Conservation (phyloP, 2,113 vertebrate genomes). For the Sterrhoptilus dennistouni region DNA sequence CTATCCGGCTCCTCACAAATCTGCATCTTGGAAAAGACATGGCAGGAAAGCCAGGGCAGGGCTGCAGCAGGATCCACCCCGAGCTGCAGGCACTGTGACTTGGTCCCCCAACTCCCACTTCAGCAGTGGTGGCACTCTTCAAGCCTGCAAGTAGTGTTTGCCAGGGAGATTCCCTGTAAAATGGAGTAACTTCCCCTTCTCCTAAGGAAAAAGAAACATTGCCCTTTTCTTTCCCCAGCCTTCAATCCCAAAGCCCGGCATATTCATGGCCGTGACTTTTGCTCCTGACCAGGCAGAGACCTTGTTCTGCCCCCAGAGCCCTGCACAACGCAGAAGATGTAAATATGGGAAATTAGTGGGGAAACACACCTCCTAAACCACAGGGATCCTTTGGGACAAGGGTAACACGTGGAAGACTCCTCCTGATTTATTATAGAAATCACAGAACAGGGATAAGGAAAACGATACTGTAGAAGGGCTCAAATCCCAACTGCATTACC, state of each 20-base stretch:
- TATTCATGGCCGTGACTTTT: fast-evolving
- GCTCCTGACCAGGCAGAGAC: not conserved
- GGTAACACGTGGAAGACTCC: fast-evolving
- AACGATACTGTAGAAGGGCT: not conserved
- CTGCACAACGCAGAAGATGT: not conserved
- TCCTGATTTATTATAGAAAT: fast-evolving
- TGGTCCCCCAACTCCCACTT: not conserved
- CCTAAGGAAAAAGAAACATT: not conserved
- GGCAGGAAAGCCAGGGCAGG: not conserved
- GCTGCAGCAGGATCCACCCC: not conserved
- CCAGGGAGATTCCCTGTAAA: not conserved
- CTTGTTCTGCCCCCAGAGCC: not conserved
- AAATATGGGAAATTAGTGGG: not conserved
- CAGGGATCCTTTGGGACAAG: not conserved
- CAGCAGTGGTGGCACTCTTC: fast-evolving
- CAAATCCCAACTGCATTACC: not conserved
- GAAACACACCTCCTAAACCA: not conserved
- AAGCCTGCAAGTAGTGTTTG: not conserved
- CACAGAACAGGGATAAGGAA: not conserved
- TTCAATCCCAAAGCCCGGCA: not conserved
- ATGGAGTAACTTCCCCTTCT: not conserved
- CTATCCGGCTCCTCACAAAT: not conserved
- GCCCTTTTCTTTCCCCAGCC: not conserved
- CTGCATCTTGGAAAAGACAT: not conserved
- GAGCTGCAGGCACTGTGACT: not conserved